Evolutionary conservation across 2,113 vertebrate genomes (phyloP).

Genomic region (Ptilorrhoa leucosticta): DNA sequence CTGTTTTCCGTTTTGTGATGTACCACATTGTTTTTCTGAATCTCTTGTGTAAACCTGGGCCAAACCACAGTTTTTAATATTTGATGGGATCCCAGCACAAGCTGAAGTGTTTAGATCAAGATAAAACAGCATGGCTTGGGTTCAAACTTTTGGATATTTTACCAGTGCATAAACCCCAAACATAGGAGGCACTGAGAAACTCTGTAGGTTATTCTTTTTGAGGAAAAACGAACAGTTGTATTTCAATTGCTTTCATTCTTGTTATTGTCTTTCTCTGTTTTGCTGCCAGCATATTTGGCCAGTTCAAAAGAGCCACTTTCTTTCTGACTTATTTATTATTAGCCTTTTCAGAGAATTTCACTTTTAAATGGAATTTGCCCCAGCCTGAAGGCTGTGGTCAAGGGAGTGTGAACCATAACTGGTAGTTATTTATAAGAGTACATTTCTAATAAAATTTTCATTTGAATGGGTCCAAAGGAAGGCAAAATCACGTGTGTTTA

Average conservation of each 20-base stretch:
- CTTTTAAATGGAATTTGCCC: constrained; percentile 17
- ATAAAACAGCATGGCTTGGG: neutral
- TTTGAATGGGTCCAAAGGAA: constrained; percentile 20
- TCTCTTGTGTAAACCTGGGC: neutral
- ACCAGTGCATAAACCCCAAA: neutral
- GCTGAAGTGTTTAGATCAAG: neutral
- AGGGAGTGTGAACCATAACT: neutral
- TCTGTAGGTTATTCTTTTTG: neutral
- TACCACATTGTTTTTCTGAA: neutral
- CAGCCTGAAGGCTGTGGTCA: neutral
- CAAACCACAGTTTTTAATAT: constrained; percentile 30
- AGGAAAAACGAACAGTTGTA: neutral
- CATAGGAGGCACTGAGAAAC: neutral
- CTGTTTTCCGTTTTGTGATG: neutral
- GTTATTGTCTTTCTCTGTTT: neutral
- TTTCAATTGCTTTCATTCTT: neutral
- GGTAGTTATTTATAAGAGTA: neutral
- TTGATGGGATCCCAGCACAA: neutral
- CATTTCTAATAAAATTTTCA: neutral
- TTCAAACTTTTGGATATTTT: neutral
- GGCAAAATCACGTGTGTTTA: constrained; percentile 9
- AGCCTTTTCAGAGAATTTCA: neutral
- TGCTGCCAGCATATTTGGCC: neutral
- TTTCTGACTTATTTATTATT: neutral
- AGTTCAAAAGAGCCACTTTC: neutral